Evolutionary conservation across 2,888 invertebrate species (phyloP), one percentile per base, ranked within the genome.

Genomic region (Eupithecia tripunctaria): DNA sequence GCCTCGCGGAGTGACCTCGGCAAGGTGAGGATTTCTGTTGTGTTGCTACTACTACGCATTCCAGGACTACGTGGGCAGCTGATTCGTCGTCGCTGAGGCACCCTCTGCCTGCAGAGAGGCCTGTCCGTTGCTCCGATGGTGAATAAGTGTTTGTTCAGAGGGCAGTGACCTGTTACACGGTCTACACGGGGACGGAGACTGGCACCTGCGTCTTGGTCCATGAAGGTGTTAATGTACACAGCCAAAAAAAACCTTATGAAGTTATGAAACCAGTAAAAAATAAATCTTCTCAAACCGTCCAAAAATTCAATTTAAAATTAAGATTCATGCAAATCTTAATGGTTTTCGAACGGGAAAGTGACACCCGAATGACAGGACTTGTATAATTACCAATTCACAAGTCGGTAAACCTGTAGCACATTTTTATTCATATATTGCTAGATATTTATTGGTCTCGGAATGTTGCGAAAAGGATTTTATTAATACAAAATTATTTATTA

Each of bases 361-460:
- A 59, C 68, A 72, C 59, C 43, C 56, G 59, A 65, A 64, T 59
- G 72, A 72, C 64, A 72, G 43, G 56, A 27, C 21, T 47, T 47
- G 47, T 69, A 47, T 65, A 65, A 68, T 47, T 59, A 65, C 59
- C 29, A 72, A 29, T 29, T 63, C 36, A 47, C 67, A 21, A 65
- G 32, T 65, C 60, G 32, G 59, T 68, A 67, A 47, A 71, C 43
- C 68, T 68, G 7, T 21, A 21, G 68, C 62, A 62, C 69, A 51
- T 56, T 69, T 60, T 41, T 41, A 41, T 41, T 15, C 41, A 18
- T 41, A 41, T 41, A 41, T 12, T 14, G 56, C 12, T 56, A 25
- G 25, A 69, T 69, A 70, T 73, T 73, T 73, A 73, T 73, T 69
- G 62, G 62, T 69, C 18, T 73, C 69, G 72, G 72, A 69, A 69